phyloP scores from a whole-genome alignment of 92 coral and sea anemone genomes.

The Zoanthus gigantus region DNA sequence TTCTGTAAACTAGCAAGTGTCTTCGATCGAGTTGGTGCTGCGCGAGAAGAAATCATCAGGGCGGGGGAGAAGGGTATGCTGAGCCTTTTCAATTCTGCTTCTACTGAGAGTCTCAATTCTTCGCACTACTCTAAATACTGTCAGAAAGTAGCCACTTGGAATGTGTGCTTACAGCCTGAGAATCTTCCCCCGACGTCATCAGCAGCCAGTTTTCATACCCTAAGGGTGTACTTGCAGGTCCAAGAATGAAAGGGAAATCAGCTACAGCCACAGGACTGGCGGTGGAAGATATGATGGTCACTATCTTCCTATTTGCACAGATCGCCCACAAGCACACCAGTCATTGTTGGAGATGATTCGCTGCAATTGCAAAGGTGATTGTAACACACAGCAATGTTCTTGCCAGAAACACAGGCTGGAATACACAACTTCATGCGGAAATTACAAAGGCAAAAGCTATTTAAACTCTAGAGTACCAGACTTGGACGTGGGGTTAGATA shows the following conservation, averaged over 20 bases:
- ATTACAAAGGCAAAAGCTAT: not conserved
- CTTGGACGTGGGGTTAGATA: not conserved
- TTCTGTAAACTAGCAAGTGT: not conserved
- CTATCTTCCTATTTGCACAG: not conserved
- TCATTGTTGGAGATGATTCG: slow-evolving; percentile 58
- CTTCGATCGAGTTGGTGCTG: not conserved
- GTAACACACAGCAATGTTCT: slow-evolving; percentile 54
- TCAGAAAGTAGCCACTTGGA: too few relatives aligned
- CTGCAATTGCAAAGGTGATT: slow-evolving; percentile 62
- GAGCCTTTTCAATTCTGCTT: not conserved
- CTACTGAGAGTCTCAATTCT: too few relatives aligned
- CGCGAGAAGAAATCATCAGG: not conserved
- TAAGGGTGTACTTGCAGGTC: too few relatives aligned
- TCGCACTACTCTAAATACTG: too few relatives aligned
- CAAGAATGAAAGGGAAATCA: too few relatives aligned
- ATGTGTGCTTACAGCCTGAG: too few relatives aligned
- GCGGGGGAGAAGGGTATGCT: not conserved
- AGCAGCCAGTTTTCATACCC: too few relatives aligned
- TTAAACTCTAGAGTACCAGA: not conserved
- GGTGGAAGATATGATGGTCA: too few relatives aligned
- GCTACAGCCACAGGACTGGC: too few relatives aligned
- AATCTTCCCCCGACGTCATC: too few relatives aligned
- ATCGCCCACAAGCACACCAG: slow-evolving; percentile 45
- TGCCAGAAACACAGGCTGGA: not conserved
- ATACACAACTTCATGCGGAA: not conserved